Base-by-base conservation (phyloP, 2,888 invertebrate species). In the Xestia xanthographa region DNA sequence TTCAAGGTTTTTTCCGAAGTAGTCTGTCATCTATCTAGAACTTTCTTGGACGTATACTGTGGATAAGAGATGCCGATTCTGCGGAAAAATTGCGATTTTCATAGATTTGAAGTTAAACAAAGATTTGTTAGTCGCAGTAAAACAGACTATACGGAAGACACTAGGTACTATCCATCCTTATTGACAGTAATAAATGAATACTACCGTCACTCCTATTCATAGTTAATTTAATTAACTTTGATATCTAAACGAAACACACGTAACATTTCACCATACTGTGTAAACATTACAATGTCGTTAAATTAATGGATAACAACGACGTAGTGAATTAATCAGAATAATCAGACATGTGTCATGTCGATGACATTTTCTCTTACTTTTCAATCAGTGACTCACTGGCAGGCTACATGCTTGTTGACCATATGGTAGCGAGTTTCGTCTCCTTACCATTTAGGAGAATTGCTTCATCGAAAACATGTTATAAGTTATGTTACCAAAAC, bases 301-400 rank as follows among this genome's bases (percentile, higher is more conserved):
- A 71, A 60, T 69, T 68, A 79, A 77, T 74, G 70, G 66, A 75
- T 75, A 79, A 82, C 69, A 72, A 67, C 72, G 58, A 58, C 45
- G 76, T 72, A 77, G 76, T 79, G 73, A 79, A 79, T 87, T 79
- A 72, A 82, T 80, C 81, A 78, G 66, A 83, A 81, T 82, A 86
- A 86, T 78, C 75, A 72, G 78, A 69, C 79, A 69, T 80, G 79
- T 87, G 82, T 82, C 85, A 85, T 66, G 77, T 71, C 45, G 69
- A 53, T 85, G 86, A 74, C 75, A 87, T 85, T 86, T 86, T 85
- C 86, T 75, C 87, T 85, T 82, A 75, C 75, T 85, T 85, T 82
- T 79, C 77, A 80, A 80, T 71, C 76, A 75, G 65, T 87, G 86
- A 85, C 60, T 86, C 86, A 86, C 48, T 66, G 50, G 72, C 53